Conservation (phyloP, 2,888 invertebrate genomes). For the Entomobrya proxima region DNA sequence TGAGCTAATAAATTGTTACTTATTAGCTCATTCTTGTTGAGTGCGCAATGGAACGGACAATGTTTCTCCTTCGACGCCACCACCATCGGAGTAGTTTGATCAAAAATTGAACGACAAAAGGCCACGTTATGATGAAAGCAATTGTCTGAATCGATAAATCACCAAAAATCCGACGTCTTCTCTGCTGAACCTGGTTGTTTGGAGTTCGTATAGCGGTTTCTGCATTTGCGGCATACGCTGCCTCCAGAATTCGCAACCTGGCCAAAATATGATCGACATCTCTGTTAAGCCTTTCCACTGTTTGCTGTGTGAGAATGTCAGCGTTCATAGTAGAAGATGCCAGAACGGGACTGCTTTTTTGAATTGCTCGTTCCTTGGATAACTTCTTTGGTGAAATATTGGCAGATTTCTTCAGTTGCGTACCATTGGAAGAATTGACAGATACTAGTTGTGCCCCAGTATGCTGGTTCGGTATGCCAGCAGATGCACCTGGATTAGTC, state of each 20-base stretch:
- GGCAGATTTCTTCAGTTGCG: not conserved
- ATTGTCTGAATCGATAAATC: constrained; percentile 81
- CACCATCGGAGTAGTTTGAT: constrained; percentile 73
- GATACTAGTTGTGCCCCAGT: not conserved
- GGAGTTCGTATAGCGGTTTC: constrained; percentile 75
- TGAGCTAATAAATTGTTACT: not conserved
- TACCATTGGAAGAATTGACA: not conserved
- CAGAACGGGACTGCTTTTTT: not conserved
- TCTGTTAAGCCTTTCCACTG: constrained; percentile 73
- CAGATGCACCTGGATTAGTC: constrained; percentile 35
- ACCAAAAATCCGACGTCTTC: constrained; percentile 82
- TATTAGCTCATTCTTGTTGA: constrained; percentile 29
- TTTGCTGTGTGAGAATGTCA: constrained; percentile 66
- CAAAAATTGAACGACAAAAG: constrained; percentile 79
- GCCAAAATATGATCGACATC: constrained; percentile 74
- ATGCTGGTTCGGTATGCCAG: not conserved
- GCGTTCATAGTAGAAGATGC: not conserved
- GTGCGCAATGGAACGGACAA: not conserved
- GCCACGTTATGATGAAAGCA: constrained; percentile 83
- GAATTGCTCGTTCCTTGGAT: constrained; percentile 22
- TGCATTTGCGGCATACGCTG: constrained; percentile 72
- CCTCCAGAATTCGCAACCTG: constrained; percentile 72
- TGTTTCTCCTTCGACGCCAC: constrained; percentile 66
- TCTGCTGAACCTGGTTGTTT: constrained; percentile 75
- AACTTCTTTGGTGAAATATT: constrained; percentile 32